Evolutionary conservation across 2,888 invertebrate species (phyloP).

Genomic region (Trichopria drosophilae): DNA sequence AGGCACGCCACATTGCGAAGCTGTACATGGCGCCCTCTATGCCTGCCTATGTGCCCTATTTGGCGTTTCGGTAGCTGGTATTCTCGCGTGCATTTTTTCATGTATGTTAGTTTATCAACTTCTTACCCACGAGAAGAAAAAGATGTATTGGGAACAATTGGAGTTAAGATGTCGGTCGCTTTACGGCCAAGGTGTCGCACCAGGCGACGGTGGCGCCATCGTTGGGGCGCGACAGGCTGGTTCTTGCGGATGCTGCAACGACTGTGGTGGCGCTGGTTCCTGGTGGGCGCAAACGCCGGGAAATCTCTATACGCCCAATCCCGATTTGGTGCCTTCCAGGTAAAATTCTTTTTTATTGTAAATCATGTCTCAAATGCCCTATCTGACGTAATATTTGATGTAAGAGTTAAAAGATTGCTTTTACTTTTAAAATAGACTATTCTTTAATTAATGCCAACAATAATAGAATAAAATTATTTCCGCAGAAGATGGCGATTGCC

Average conservation of each 20-base stretch:
- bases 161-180: conserved; percentile 79
- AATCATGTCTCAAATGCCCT: neutral
- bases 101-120: conserved; percentile 91
- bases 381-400: neutral
- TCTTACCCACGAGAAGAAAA: conserved; percentile 87
- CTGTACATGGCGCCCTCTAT: conserved; percentile 87
- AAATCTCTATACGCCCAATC: conserved; percentile 83
- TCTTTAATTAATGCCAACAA: no score
- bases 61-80: conserved; percentile 87
- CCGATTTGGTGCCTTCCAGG: conserved; percentile 63
- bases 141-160: conserved; percentile 93
- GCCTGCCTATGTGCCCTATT: conserved; percentile 87
- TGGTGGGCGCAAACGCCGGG: conserved; percentile 66
- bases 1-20: conserved; percentile 83
- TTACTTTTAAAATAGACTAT: no score
- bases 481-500: conserved; percentile 57
- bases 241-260: conserved; percentile 72
- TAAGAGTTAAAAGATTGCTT: no score
- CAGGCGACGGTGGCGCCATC: conserved; percentile 57
- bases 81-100: conserved; percentile 87
- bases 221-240: conserved; percentile 54
- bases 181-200: conserved; percentile 65
- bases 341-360: conserved; percentile 30
- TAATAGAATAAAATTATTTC: no score
- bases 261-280: conserved; percentile 66